Evolutionary conservation across 92 coral and sea anemone genomes (phyloP).

Genomic region (Meandrina meandrites): DNA sequence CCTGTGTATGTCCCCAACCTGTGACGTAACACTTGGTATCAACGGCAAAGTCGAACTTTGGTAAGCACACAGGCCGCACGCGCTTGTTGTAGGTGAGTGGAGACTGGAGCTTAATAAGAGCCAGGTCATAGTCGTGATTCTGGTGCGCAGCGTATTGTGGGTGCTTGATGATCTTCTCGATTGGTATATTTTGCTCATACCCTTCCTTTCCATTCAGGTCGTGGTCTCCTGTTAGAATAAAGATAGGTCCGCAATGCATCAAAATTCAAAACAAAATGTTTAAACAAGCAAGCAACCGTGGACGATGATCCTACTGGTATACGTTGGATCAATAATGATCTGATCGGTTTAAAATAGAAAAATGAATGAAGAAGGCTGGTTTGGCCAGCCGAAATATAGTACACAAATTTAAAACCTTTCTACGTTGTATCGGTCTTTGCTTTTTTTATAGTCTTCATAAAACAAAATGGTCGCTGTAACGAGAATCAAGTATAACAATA

Average conservation of each 20-base stretch:
- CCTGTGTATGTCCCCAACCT: slow-evolving; percentile 81
- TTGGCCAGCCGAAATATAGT: too few species aligned
- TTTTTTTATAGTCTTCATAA: too few species aligned
- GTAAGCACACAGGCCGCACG: slow-evolving; percentile 88
- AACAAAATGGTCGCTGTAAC: too few species aligned
- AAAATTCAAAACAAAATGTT: too few species aligned
- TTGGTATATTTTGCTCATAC: slow-evolving; percentile 69
- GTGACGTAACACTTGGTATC: slow-evolving; percentile 67
- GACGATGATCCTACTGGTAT: too few species aligned
- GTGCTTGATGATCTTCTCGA: slow-evolving; percentile 75
- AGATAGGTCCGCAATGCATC: background rate
- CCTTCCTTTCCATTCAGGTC: slow-evolving; percentile 69
- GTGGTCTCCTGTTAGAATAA: slow-evolving; percentile 67
- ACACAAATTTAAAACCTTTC: too few species aligned
- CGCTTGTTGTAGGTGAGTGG: slow-evolving; percentile 75
- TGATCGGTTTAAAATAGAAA: too few species aligned
- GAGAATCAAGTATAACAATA: too few species aligned
- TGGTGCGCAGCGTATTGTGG: slow-evolving; percentile 61
- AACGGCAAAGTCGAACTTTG: slow-evolving; percentile 55
- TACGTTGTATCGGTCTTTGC: too few species aligned
- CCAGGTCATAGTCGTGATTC: slow-evolving; percentile 85
- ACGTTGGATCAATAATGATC: too few species aligned
- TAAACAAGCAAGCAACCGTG: too few species aligned
- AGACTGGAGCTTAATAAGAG: slow-evolving; percentile 80
- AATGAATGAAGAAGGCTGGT: too few species aligned